A percentile compares a stretch with the other conserved stretches of the same genome.
Conservation (phyloP, 2,888 invertebrate species). For the Desoria tigrina region DNA sequence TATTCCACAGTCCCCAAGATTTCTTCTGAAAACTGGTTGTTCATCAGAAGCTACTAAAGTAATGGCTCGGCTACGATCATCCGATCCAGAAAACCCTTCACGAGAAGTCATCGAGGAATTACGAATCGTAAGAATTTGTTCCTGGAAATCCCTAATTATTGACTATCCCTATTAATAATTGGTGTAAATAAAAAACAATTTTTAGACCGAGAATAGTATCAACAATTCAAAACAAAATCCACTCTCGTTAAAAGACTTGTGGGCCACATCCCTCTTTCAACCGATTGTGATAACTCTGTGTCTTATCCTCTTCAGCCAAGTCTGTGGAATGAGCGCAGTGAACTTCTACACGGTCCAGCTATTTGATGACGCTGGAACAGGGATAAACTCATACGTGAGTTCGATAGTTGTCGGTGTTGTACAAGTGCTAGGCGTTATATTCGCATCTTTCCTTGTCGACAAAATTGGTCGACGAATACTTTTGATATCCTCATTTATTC, state of each 20-base stretch:
- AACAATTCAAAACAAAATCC: not conserved
- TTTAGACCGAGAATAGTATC: conserved; percentile 3
- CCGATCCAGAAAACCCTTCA: conserved; percentile 64
- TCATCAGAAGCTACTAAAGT: conserved; percentile 66
- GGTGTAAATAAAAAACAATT: no score
- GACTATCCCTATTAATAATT: no score
- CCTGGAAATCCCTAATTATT: no score
- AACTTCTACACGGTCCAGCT: conserved; percentile 76
- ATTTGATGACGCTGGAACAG: conserved; percentile 70
- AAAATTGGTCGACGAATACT: conserved; percentile 75
- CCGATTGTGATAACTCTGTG: conserved; percentile 74
- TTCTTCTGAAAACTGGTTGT: conserved; percentile 64
- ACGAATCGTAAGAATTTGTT: conserved; percentile 61
- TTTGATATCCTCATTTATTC: conserved; percentile 69
- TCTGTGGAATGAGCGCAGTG: conserved; percentile 80
- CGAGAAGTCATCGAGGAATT: conserved; percentile 67
- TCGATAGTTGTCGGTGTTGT: conserved; percentile 79
- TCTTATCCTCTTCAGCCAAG: conserved; percentile 83
- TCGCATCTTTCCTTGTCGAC: conserved; percentile 77
- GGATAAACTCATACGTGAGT: conserved; percentile 59
- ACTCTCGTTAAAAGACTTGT: conserved; percentile 17
- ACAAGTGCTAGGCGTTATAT: conserved; percentile 74
- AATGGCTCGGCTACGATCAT: conserved; percentile 67
- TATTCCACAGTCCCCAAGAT: conserved; percentile 81
- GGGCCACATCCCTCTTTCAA: conserved; percentile 65